These are phyloP conservation scores for Patiria pectinifera DNA, from an alignment of 53 echinoderm and acorn worm genomes.

Conservation along the genomic window DNA sequence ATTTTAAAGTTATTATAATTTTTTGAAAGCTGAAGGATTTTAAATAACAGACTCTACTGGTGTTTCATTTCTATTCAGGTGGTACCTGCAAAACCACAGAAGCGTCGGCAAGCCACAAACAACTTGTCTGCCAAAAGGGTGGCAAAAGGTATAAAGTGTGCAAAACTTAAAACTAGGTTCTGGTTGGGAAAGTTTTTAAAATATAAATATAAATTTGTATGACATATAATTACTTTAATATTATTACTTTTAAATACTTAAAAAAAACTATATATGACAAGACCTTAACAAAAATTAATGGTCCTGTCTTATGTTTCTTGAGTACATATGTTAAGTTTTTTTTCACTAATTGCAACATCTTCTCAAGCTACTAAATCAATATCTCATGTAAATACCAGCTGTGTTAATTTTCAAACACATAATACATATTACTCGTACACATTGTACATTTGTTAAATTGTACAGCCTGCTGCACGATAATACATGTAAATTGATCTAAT, in stretches of 20 bases:
- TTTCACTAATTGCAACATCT: background rate
- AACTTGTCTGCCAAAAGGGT: conserved; percentile 6
- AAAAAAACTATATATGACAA: background rate
- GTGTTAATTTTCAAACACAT: background rate
- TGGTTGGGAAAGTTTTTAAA: background rate
- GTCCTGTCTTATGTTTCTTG: background rate
- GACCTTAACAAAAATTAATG: background rate
- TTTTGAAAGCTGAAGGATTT: background rate
- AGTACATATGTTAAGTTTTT: background rate
- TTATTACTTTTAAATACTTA: background rate
- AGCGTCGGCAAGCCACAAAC: background rate
- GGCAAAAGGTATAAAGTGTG: background rate
- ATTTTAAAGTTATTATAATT: background rate
- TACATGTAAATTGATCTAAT: background rate
- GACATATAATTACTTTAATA: background rate
- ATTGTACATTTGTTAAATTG: conserved; percentile 19
- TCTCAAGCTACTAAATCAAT: background rate
- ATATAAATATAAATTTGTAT: conserved; percentile 1
- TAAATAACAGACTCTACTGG: background rate
- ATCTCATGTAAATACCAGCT: background rate
- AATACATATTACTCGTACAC: background rate
- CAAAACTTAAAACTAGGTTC: background rate
- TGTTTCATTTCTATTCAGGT: background rate
- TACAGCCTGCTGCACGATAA: background rate
- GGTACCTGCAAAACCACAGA: conserved; percentile 1